Evolutionary conservation across 2,888 invertebrate genomes (phyloP).

Genomic region (Drosophila lacicola): DNA sequence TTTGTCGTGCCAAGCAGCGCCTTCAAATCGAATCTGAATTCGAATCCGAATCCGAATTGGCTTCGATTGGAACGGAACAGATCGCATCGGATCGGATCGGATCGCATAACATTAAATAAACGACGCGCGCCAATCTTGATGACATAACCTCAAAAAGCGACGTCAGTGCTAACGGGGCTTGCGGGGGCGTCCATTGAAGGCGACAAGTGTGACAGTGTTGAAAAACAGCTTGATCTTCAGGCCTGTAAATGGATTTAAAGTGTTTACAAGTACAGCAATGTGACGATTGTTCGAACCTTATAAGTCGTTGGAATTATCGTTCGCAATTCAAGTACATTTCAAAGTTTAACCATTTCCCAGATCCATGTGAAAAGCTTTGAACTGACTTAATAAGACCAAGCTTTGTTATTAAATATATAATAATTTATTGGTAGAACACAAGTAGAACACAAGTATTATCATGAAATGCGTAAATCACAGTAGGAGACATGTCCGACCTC

Average conservation of each 20-base stretch:
- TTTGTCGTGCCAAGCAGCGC: constrained; percentile 34
- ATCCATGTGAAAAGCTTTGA: too few relatives aligned
- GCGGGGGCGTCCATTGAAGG: constrained; percentile 24
- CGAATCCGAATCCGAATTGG: constrained; percentile 17
- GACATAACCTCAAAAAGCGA: constrained; percentile 49
- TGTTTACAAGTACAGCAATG: not conserved
- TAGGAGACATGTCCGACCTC: too few relatives aligned
- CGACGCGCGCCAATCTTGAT: constrained; percentile 10
- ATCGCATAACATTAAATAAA: constrained; percentile 25
- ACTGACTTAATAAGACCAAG: too few relatives aligned
- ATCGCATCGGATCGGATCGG: not conserved
- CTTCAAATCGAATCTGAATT: constrained; percentile 19
- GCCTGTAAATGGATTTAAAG: not conserved
- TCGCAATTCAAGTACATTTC: too few relatives aligned
- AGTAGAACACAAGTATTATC: too few relatives aligned
- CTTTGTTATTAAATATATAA: too few relatives aligned
- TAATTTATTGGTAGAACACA: too few relatives aligned
- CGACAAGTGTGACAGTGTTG: constrained; percentile 30
- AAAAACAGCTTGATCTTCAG: not conserved
- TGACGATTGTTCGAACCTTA: too few relatives aligned
- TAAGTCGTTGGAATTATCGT: too few relatives aligned
- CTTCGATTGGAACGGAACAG: constrained; percentile 19
- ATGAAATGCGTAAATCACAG: too few relatives aligned
- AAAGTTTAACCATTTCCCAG: too few relatives aligned
- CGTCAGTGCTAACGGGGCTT: constrained; percentile 5